Conservation (phyloP, 2,888 invertebrate species). For the Tenthredo amoena region DNA sequence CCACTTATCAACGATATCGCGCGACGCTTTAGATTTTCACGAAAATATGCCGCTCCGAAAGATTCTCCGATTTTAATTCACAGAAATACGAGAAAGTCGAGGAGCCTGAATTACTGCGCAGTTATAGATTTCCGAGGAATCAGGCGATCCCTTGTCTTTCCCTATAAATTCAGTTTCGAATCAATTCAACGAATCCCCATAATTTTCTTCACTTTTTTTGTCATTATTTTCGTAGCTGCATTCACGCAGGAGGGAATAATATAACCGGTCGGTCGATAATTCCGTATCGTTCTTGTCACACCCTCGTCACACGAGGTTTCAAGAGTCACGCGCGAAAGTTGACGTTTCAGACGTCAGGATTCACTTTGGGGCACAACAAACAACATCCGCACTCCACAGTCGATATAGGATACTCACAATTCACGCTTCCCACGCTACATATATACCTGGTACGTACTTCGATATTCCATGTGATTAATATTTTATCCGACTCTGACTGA, state of each 20-base stretch:
- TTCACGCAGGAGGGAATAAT: not conserved
- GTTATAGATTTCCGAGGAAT: no score
- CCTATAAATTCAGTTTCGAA: not conserved
- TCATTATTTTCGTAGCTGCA: not conserved
- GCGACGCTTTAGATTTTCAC: not conserved
- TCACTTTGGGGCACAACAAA: constrained; percentile 14
- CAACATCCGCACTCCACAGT: not conserved
- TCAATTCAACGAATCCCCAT: not conserved
- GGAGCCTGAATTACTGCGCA: no score
- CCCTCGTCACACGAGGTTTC: constrained; percentile 30
- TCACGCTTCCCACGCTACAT: not conserved
- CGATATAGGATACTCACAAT: not conserved
- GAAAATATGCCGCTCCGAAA: not conserved
- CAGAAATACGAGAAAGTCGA: not conserved
- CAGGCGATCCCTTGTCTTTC: not conserved
- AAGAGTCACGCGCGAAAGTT: constrained; percentile 28
- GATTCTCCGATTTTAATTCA: not conserved
- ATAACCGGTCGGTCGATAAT: constrained; percentile 15
- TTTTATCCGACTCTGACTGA: not conserved
- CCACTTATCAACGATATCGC: constrained; percentile 31
- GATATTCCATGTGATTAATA: not conserved
- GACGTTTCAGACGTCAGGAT: not conserved
- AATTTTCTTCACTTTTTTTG: not conserved
- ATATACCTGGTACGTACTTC: not conserved
- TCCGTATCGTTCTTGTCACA: constrained; percentile 39